These are phyloP conservation scores for Pherbina coryleti DNA, from an alignment of 2,888 invertebrate genomes.

Conservation along the genomic window DNA sequence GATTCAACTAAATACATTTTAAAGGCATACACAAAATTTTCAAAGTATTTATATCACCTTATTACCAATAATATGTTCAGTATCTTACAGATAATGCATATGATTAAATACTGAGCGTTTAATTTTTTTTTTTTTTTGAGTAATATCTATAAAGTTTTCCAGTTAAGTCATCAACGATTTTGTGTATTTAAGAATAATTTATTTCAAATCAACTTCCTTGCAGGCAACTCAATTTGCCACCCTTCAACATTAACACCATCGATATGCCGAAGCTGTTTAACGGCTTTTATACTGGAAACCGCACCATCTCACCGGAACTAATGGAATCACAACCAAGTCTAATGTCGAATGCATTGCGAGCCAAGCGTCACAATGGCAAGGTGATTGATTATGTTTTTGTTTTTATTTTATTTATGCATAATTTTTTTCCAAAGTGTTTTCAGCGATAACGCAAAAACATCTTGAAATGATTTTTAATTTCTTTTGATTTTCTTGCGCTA, in stretches of 20 bases:
- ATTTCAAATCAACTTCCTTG: background rate
- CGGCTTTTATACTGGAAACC: conserved; percentile 51
- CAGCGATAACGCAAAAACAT: background rate
- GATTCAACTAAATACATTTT: no score
- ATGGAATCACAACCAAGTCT: conserved; percentile 60
- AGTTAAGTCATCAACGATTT: no score
- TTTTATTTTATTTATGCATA: background rate
- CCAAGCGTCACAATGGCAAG: conserved; percentile 57
- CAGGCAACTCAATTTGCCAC: conserved; percentile 51
- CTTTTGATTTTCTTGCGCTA: background rate
- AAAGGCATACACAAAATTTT: no score
- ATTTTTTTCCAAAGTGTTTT: background rate
- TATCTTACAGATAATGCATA: no score
- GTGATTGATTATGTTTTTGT: conserved; percentile 51
- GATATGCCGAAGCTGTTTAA: conserved; percentile 61
- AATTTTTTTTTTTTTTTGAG: no score
- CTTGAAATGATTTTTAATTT: background rate
- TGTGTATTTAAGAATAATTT: background rate
- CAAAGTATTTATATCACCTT: no score
- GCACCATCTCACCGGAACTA: conserved; percentile 58
- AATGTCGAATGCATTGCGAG: conserved; percentile 51
- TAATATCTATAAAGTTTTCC: no score
- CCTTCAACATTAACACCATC: conserved; percentile 52
- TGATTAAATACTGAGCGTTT: no score
- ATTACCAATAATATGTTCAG: no score